Evolutionary conservation across 35 echinoderm and acorn worm genomes (phyloP), one percentile per base, ranked within the genome.

Genomic region (Anneissia japonica): DNA sequence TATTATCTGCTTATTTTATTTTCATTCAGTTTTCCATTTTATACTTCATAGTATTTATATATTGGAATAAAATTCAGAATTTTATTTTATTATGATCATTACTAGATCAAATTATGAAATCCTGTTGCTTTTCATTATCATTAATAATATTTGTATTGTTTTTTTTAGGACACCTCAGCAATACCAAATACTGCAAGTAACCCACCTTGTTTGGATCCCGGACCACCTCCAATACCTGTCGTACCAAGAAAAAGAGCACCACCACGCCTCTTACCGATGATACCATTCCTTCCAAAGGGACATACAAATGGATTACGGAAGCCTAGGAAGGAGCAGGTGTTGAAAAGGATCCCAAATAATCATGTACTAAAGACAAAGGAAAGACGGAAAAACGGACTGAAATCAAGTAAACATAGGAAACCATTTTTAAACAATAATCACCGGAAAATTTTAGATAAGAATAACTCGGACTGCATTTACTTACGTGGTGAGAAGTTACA

Each of bases 211-310:
- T 80, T 99, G 34, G 82, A 87, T 30, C 96, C 96, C 7, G 84
- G 94, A 75, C 96, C 96, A 45, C 96, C 92, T 45, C 96, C 89
- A 73, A 91, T 99, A 51, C 35, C 86, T 21, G 79, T 87, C 12
- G 46, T 94, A 21, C 88, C 92, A 4, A 74, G 87, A 73, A 86
- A 81, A 37, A 90, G 85, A 56, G 78, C 93, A 16, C 95, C 95
- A 30, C 95, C 95, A 21, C 92, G 92, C 0, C 89, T 98, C 28
- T 91, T 89, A 51, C 92, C 92, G 46, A 98, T 98, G 17, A 83
- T 94, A 77, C 91, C 95, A 38, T 81, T 81, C 73, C 46, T 86
- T 73, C 64, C 72, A 77, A 89, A 82, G 26, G 79, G 79, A 45
- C 7, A 64, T 64, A 19, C 19, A 9, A 64, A 64, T 26, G 51